Evolutionary conservation across 2,888 invertebrate species (phyloP).

Genomic region (Diploptera punctata): DNA sequence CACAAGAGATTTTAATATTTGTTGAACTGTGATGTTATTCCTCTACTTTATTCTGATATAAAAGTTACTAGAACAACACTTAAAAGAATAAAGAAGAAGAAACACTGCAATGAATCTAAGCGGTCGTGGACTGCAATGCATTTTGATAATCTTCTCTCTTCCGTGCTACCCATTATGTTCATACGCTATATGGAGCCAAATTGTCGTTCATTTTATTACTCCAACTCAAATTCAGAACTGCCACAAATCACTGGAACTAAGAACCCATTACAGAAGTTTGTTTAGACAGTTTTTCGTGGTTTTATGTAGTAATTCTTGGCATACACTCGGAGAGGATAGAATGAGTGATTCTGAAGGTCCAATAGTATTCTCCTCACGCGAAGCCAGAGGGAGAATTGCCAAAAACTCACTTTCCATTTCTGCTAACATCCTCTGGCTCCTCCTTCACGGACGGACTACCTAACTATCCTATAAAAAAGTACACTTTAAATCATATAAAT

Average conservation of each 20-base stretch:
- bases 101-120: too few relatives aligned
- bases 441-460: too few relatives aligned
- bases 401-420: background rate
- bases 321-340: background rate
- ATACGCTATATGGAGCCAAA: background rate
- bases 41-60: too few relatives aligned
- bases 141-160: background rate
- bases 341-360: background rate
- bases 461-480: too few relatives aligned
- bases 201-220: constrained; percentile 11
- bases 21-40: too few relatives aligned
- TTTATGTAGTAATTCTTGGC: constrained; percentile 19
- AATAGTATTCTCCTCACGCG: background rate
- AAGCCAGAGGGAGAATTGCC: background rate
- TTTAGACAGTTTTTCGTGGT: constrained; percentile 16
- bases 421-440: too few relatives aligned
- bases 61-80: too few relatives aligned
- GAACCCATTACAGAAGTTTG: constrained; percentile 19
- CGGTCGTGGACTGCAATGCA: too few relatives aligned
- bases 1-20: too few relatives aligned
- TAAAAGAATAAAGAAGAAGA: too few relatives aligned
- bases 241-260: constrained; percentile 1
- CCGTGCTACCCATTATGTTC: background rate
- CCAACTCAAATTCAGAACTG: constrained; percentile 6
- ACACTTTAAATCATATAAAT: too few relatives aligned